Evolutionary conservation across 2,888 invertebrate species (phyloP).

Genomic region (Drosophila barbarae): DNA sequence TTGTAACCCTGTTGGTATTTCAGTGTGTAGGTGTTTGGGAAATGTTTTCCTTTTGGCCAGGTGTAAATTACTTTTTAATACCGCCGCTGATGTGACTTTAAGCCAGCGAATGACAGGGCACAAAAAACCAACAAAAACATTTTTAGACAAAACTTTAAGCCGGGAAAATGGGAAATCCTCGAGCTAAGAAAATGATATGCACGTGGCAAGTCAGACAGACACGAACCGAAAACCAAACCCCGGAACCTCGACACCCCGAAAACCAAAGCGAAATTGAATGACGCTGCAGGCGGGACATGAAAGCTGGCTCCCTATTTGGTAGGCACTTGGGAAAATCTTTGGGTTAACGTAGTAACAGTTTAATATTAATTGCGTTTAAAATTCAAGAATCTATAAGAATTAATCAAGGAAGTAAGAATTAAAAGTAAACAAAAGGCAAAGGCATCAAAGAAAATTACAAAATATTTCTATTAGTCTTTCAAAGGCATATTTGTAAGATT

Average conservation of each 20-base stretch:
- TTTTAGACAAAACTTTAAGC: slow-evolving; percentile 36
- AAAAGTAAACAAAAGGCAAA: too few species aligned
- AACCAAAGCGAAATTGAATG: slow-evolving; percentile 55
- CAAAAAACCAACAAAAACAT: slow-evolving; percentile 22
- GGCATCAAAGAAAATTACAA: too few species aligned
- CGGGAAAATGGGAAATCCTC: slow-evolving; percentile 10
- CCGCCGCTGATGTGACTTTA: slow-evolving; percentile 49
- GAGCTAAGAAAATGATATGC: slow-evolving; percentile 44
- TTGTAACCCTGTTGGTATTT: slow-evolving; percentile 21
- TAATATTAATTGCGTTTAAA: neutral
- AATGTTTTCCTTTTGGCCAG: slow-evolving; percentile 54
- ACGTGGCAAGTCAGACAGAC: slow-evolving; percentile 42
- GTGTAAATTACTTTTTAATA: slow-evolving; percentile 72
- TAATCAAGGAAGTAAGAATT: neutral
- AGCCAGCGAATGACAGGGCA: slow-evolving; percentile 47
- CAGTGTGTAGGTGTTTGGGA: slow-evolving; percentile 49
- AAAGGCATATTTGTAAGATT: too few species aligned
- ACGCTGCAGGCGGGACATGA: slow-evolving; percentile 33
- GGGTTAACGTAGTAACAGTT: neutral
- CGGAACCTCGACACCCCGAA: slow-evolving; percentile 36
- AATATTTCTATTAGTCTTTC: too few species aligned
- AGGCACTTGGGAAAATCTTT: neutral
- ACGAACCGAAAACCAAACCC: slow-evolving; percentile 35
- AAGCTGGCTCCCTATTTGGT: slow-evolving; percentile 9
- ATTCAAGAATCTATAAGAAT: too few species aligned